Percentiles rank a stretch among this genome's conserved stretches.
These are phyloP conservation scores for Burhinus bistriatus DNA, from an alignment of 2,113 vertebrate genomes.

Conservation along the genomic window DNA sequence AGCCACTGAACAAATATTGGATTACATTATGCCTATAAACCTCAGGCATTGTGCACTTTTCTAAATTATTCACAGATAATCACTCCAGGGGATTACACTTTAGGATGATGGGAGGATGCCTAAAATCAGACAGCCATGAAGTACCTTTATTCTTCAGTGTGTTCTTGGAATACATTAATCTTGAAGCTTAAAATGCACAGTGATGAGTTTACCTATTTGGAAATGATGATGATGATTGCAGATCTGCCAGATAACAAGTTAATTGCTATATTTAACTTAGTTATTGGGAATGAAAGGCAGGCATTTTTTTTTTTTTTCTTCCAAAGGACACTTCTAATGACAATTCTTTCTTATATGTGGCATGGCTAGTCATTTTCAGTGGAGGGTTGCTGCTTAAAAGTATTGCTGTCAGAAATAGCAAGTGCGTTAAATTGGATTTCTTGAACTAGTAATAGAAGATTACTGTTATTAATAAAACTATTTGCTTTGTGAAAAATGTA, in stretches of 20 bases:
- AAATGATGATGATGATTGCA: constrained; percentile 47
- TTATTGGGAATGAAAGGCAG: constrained; percentile 22
- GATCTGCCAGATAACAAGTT: constrained; percentile 42
- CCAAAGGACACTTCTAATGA: neutral
- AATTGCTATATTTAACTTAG: constrained; percentile 64
- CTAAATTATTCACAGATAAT: constrained; percentile 71
- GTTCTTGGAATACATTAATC: constrained; percentile 65
- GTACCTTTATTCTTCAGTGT: constrained; percentile 25
- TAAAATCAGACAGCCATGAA: constrained; percentile 60
- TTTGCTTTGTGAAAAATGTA: constrained; percentile 3
- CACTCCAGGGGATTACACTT: constrained; percentile 59
- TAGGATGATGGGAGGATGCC: constrained; percentile 43
- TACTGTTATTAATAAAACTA: constrained; percentile 43
- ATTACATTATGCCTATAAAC: constrained; percentile 60
- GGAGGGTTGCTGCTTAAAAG: neutral
- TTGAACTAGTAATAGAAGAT: constrained; percentile 46
- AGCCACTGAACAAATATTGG: constrained; percentile 39
- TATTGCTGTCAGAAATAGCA: constrained; percentile 49
- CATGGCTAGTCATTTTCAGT: neutral
- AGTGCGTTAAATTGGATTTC: constrained; percentile 26
- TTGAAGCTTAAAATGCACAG: constrained; percentile 25
- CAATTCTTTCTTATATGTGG: neutral
- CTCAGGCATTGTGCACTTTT: constrained; percentile 53
- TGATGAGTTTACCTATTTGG: constrained; percentile 52
- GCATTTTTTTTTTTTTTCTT: neutral